These are phyloP conservation scores for Lycodopsis pacificus DNA, from an alignment of 2,797 vertebrate species.

Conservation along the genomic window DNA sequence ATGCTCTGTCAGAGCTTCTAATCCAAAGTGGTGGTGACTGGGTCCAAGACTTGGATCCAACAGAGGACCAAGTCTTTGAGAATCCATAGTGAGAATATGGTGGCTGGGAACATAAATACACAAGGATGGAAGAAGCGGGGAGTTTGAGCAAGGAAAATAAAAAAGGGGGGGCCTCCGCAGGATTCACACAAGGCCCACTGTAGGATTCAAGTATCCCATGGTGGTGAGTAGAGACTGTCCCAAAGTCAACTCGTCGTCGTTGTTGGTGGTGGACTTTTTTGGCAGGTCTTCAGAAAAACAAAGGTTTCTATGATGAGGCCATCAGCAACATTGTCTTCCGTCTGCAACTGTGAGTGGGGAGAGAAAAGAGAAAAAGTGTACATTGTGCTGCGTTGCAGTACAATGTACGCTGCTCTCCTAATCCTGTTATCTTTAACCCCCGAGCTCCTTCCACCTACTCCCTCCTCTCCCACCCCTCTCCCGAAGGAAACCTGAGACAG, in stretches of 20 bases:
- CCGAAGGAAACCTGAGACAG: slow-evolving; percentile 77
- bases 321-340: slow-evolving; percentile 15
- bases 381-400: slow-evolving; percentile 73
- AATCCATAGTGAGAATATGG: slow-evolving; percentile 41
- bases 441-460: slow-evolving; percentile 62
- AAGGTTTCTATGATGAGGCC: slow-evolving; percentile 20
- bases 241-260: slow-evolving; percentile 7
- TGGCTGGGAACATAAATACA: slow-evolving; percentile 16
- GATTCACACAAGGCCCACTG: slow-evolving; percentile 17
- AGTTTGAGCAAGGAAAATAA: not conserved
- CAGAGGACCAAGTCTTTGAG: slow-evolving; percentile 1
- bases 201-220: slow-evolving; percentile 25
- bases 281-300: slow-evolving; percentile 23
- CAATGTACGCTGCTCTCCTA: slow-evolving; percentile 65
- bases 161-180: not conserved
- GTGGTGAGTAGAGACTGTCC: slow-evolving; percentile 22
- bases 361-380: slow-evolving; percentile 35
- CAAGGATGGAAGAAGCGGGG: slow-evolving; percentile 2
- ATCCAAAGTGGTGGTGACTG: not conserved
- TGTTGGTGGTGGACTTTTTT: slow-evolving; percentile 10
- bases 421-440: slow-evolving; percentile 80
- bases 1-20: slow-evolving; percentile 13
- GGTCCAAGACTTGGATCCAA: slow-evolving; percentile 30
- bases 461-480: slow-evolving; percentile 72
- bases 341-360: slow-evolving; percentile 46